Percentiles rank a stretch among this genome's conserved stretches.
These are phyloP conservation scores for Unio delphinus DNA, from an alignment of 2,888 invertebrate genomes.

Conservation along the genomic window DNA sequence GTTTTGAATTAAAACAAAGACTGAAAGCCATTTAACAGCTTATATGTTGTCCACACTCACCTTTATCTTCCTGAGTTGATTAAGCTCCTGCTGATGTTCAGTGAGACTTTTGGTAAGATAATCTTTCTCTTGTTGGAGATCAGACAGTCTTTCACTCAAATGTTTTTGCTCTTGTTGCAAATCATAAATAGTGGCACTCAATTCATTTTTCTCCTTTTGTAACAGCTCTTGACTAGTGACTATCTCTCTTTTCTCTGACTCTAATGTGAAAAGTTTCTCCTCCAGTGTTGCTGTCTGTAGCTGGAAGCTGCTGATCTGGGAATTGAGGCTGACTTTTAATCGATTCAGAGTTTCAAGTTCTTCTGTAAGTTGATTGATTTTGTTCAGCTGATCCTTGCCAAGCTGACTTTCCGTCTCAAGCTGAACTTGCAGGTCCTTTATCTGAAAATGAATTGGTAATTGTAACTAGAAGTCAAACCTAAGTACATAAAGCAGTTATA, in stretches of 20 bases:
- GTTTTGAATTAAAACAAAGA: too few species aligned
- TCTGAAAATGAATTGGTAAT: slow-evolving; percentile 7
- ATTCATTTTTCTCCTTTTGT: slow-evolving; percentile 4
- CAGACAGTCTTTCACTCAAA: too few species aligned
- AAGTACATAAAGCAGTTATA: too few species aligned
- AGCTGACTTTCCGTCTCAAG: slow-evolving; percentile 8
- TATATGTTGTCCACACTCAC: too few species aligned
- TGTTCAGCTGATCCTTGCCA: slow-evolving; percentile 27
- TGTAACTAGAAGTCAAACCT: too few species aligned
- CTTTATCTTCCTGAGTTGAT: too few species aligned
- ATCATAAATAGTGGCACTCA: slow-evolving; percentile 2
- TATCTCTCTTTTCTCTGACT: too few species aligned
- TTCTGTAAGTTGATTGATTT: slow-evolving; percentile 20
- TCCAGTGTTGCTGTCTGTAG: background rate
- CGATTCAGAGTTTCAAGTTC: slow-evolving; percentile 2
- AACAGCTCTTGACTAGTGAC: slow-evolving; percentile 8
- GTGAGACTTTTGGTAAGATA: too few species aligned
- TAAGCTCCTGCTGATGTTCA: too few species aligned
- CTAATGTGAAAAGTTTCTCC: too few species aligned
- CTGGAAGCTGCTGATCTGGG: background rate
- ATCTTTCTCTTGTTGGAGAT: too few species aligned
- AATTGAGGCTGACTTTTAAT: background rate
- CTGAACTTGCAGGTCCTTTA: slow-evolving; percentile 8
- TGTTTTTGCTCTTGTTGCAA: slow-evolving; percentile 4
- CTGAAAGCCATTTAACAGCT: too few species aligned